Evolutionary conservation across 2,113 vertebrate genomes (phyloP).

Genomic region (Tachysurus fulvidraco): DNA sequence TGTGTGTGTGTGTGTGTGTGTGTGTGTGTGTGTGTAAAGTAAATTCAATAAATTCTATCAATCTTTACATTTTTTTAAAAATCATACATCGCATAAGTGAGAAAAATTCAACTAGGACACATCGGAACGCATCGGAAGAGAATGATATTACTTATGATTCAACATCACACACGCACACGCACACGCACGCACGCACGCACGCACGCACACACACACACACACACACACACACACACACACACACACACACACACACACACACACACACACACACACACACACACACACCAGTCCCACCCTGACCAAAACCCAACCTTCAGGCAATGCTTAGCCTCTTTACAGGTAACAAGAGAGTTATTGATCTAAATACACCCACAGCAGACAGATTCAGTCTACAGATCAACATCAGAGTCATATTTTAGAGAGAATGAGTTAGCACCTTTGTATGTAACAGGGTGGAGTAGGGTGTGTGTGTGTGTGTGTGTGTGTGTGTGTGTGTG

Average conservation of each 20-base stretch:
- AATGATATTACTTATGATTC: neutral
- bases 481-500: too few species aligned
- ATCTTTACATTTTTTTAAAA: too few species aligned
- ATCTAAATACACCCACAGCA: conserved; percentile 12
- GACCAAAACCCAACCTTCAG: conserved; percentile 43
- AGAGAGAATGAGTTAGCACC: neutral
- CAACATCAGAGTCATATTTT: conserved; percentile 9
- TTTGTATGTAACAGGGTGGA: conserved; percentile 16
- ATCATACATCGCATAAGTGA: too few species aligned
- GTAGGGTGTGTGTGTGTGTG: conserved; percentile 28
- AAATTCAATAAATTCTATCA: too few species aligned
- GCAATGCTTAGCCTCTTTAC: conserved; percentile 33
- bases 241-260: neutral
- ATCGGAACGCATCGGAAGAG: too few species aligned
- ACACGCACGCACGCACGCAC: too few species aligned
- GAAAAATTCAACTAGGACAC: too few species aligned
- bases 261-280: conserved; percentile 21
- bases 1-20: too few species aligned
- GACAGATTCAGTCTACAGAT: neutral
- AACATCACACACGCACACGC: neutral
- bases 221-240: too few species aligned
- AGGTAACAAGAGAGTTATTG: conserved; percentile 21
- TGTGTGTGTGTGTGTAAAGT: too few species aligned
- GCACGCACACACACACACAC: neutral
- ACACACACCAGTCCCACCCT: neutral